A percentile compares a stretch with the other conserved stretches of the same genome.
Evolutionary conservation across 1,140 invertebrate species (phyloP).

Genomic region (Apis florea): DNA sequence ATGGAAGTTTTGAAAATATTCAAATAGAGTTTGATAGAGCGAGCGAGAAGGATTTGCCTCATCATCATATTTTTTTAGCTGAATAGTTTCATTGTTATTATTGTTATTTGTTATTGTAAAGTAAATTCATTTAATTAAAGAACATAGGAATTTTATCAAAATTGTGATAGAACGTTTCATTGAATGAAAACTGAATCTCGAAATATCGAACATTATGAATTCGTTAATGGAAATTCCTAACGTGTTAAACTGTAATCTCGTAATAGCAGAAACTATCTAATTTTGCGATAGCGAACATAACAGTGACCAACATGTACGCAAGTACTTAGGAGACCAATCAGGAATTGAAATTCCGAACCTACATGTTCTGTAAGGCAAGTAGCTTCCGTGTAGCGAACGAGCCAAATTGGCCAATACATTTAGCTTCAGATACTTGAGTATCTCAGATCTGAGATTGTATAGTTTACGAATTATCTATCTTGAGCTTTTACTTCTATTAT

Average conservation of each 20-base stretch:
- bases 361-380: constrained; percentile 14
- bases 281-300: constrained; percentile 8
- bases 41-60: too few species aligned
- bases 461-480: too few species aligned
- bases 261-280: not conserved
- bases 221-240: not conserved
- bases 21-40: too few species aligned
- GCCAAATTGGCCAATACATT: constrained; percentile 18
- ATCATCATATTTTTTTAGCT: too few species aligned
- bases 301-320: not conserved
- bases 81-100: too few species aligned
- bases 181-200: not conserved
- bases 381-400: not conserved
- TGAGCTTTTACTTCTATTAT: too few species aligned
- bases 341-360: constrained; percentile 11
- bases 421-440: not conserved
- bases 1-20: too few species aligned
- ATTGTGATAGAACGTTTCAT: not conserved
- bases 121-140: too few species aligned
- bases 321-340: constrained; percentile 22
- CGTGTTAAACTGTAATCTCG: not conserved
- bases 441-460: too few species aligned
- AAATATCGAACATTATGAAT: not conserved
- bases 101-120: too few species aligned
- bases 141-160: not conserved